Percentiles rank a stretch among this genome's conserved stretches.
phyloP scores from a whole-genome alignment of 2,888 invertebrate species.

The Steromphala cineraria region DNA sequence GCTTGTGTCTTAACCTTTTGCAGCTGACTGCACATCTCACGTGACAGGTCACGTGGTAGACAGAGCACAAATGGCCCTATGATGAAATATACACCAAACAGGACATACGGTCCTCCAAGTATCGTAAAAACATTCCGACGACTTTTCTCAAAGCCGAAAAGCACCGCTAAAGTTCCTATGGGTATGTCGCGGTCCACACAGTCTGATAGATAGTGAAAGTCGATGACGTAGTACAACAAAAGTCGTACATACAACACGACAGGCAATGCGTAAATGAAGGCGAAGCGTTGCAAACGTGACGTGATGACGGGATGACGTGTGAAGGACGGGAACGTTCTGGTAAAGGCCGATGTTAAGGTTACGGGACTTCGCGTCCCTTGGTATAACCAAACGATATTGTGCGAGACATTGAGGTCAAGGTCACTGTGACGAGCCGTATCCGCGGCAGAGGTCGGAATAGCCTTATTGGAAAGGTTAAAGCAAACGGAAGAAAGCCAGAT shows the following conservation, averaged over 20 bases:
- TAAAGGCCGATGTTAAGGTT: neutral
- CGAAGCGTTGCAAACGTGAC: neutral
- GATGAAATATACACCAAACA: neutral
- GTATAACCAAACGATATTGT: neutral
- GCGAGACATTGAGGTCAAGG: neutral
- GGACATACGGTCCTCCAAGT: neutral
- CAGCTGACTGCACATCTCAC: neutral
- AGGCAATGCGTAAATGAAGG: neutral
- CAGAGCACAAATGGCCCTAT: neutral
- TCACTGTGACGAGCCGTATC: neutral
- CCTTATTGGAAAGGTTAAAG: neutral
- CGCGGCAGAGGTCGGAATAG: neutral
- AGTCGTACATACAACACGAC: neutral
- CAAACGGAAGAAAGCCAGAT: neutral
- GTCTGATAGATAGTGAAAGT: neutral
- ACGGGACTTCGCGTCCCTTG: neutral
- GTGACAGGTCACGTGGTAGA: neutral
- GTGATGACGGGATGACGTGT: neutral
- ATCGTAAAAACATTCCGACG: neutral
- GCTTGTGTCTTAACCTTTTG: neutral
- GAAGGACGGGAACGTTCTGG: neutral
- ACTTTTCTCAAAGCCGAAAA: neutral
- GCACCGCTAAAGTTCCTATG: neutral
- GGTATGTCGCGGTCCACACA: neutral
- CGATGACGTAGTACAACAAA: neutral